These are phyloP conservation scores for Macrophya annulata DNA, from an alignment of 2,888 invertebrate species.

Conservation along the genomic window DNA sequence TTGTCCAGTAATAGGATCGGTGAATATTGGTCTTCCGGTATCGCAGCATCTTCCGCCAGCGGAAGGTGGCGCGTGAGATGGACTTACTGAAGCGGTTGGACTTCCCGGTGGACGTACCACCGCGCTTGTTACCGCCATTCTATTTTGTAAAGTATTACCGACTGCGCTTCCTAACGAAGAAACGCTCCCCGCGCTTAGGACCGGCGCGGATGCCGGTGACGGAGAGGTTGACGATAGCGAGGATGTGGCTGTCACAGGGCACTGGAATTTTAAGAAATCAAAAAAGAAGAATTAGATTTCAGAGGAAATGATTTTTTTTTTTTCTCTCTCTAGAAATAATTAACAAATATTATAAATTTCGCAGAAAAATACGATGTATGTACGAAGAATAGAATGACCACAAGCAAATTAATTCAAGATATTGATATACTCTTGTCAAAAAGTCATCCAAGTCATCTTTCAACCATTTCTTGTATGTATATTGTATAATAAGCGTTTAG, in stretches of 20 bases:
- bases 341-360: no score
- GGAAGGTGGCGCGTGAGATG: conserved; percentile 81
- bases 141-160: conserved; percentile 80
- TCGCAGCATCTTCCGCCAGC: conserved; percentile 89
- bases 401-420: no score
- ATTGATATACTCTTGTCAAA: no score
- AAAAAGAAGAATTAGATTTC: conserved; percentile 3
- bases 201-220: conserved; percentile 72
- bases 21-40: conserved; percentile 94
- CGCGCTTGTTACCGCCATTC: conserved; percentile 81
- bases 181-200: conserved; percentile 68
- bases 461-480: no score
- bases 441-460: no score
- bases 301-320: background rate
- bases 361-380: no score
- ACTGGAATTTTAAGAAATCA: conserved; percentile 69
- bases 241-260: conserved; percentile 77
- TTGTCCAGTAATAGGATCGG: conserved; percentile 94
- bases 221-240: conserved; percentile 75
- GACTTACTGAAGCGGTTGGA: conserved; percentile 81
- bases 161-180: conserved; percentile 72
- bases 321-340: background rate
- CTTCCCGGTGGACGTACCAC: conserved; percentile 81
- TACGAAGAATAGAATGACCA: no score
- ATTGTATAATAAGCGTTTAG: background rate